These are phyloP conservation scores for Plagodis pulveraria DNA, from an alignment of 2,888 invertebrate species.

Conservation along the genomic window DNA sequence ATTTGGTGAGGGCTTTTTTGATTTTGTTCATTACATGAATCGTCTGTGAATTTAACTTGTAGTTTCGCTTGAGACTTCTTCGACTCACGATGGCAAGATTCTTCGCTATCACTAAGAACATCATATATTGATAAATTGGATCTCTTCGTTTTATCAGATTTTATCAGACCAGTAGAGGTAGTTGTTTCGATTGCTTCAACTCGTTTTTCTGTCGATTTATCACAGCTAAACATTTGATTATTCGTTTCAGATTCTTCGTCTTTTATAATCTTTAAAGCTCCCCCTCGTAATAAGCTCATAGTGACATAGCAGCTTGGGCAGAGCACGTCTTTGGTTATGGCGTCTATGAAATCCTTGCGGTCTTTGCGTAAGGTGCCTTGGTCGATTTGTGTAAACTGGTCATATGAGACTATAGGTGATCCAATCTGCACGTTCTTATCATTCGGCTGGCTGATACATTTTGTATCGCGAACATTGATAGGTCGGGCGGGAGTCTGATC, in stretches of 20 bases:
- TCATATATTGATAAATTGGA: conserved; percentile 39
- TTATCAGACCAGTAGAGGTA: conserved; percentile 44
- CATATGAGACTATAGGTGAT: conserved; percentile 15
- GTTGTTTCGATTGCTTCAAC: conserved; percentile 42
- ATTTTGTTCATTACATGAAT: conserved; percentile 15
- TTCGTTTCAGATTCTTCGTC: conserved; percentile 61
- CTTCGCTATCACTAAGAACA: conserved; percentile 32
- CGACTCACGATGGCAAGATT: conserved; percentile 16
- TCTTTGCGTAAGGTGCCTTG: conserved; percentile 20
- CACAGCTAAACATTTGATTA: conserved; percentile 39
- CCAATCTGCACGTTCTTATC: conserved; percentile 47
- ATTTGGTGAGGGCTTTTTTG: conserved; percentile 7
- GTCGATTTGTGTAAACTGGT: conserved; percentile 37
- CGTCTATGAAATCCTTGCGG: conserved; percentile 22
- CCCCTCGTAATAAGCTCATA: conserved; percentile 47
- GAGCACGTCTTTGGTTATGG: conserved; percentile 36
- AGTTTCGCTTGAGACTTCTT: conserved; percentile 44
- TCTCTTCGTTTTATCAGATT: conserved; percentile 28
- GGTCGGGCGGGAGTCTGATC: background rate
- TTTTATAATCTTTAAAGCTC: conserved; percentile 52
- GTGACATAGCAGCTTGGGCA: conserved; percentile 61
- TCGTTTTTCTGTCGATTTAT: conserved; percentile 52
- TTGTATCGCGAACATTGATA: background rate
- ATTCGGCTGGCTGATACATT: conserved; percentile 11
- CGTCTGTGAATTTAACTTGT: conserved; percentile 35